Evolutionary conservation across 2,888 invertebrate species (phyloP), one percentile per base, ranked within the genome.

Genomic region (Neoitamus cyanurus): DNA sequence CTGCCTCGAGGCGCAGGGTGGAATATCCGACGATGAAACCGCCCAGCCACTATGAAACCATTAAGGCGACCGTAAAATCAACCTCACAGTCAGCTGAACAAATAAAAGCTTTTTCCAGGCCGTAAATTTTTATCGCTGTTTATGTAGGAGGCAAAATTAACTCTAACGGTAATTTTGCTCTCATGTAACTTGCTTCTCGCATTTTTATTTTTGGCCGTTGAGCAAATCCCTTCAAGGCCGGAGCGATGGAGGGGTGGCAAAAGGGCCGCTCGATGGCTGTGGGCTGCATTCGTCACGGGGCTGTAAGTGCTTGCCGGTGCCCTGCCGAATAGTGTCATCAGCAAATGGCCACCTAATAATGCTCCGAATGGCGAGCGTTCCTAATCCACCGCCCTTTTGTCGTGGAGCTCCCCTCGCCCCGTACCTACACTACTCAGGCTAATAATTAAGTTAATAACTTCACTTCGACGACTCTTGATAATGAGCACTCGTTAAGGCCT

Each of bases 361-460:
- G 68, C 9, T n/a, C 72, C n/a, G 73, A 73, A 73, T 20, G 37
- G 20, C 20, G 58, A 9, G 9, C 20, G 9, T 7, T 9, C 58
- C 25, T 58, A 58, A 58, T 58, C 58, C 20, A 25, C 58, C 20
- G 25, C 25, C n/a, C 36, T 73, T 73, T 20, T 20, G 30, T 20
- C 9, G 20, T 34, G 20, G 2, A 73, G 5, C n/a, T 15, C 36
- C 3, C 0, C 13, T 0, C 9, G 0, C n/a, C 20, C 37, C 4
- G 1, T 4, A 73, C 4, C 9, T 20, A 7, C 31, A 15, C 42
- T 42, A 42, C 7, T 73, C 6, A 15, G 36, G 73, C 20, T 46
- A 46, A 77, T 77, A 77, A 77, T 77, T 77, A 30, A 46, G 77
- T 77, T 42, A 77, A 77, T 77, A 77, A 77, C 77, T 77, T 28